Conservation (phyloP, 2,113 vertebrate species). For the Python bivittatus region DNA sequence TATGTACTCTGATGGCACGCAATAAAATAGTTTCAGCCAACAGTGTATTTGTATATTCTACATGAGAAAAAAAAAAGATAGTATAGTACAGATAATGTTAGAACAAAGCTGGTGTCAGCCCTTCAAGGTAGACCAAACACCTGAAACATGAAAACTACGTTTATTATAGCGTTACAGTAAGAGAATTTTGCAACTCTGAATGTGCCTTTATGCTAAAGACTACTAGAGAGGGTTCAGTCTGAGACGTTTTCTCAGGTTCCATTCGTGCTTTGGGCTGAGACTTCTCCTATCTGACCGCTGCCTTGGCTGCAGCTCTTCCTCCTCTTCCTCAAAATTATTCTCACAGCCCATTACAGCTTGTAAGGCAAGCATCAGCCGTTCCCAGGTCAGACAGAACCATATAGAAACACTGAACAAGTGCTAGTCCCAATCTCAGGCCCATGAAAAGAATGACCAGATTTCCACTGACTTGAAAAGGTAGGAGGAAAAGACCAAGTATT, state of each 20-base stretch:
- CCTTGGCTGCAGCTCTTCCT: background rate
- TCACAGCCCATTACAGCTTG: background rate
- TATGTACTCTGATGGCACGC: background rate
- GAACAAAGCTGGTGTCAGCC: background rate
- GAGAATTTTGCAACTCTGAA: background rate
- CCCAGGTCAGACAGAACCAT: background rate
- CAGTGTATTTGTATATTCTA: background rate
- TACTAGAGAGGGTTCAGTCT: background rate
- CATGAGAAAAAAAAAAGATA: background rate
- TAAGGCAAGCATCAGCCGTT: background rate
- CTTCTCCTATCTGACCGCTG: background rate
- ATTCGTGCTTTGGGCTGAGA: background rate
- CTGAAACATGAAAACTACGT: background rate
- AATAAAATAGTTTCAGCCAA: background rate
- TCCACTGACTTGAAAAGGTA: too few relatives aligned
- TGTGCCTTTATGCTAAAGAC: background rate
- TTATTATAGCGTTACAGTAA: background rate
- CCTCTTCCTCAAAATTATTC: background rate
- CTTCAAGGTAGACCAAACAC: background rate
- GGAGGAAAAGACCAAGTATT: too few relatives aligned
- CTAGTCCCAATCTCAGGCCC: too few relatives aligned
- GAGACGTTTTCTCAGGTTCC: background rate
- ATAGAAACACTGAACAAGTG: background rate
- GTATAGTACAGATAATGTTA: background rate
- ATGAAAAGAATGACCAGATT: too few relatives aligned